Evolutionary conservation across 2,797 vertebrate genomes (phyloP), one percentile per base, ranked within the genome.

Genomic region (Glyptemys insculpta): DNA sequence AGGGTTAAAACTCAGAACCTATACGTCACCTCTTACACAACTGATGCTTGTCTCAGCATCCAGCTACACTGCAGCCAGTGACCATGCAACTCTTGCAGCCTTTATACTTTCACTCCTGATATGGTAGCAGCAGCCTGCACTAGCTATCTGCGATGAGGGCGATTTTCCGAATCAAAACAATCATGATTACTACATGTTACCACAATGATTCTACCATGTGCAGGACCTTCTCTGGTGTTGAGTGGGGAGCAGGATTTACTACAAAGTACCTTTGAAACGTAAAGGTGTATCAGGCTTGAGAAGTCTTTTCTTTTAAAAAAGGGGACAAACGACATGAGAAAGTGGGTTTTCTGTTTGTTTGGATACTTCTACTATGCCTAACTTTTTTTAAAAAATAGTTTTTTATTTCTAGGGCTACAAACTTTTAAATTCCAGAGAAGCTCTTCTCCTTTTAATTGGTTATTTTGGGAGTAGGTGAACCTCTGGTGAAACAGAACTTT

Each of bases 401-500:
- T 92, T 91, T 93, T 37, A 18, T 81, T 87, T 53, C 15, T 41
- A 92, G 49, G 44, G 44, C 79, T 72, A 92, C 90, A 95, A 37
- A 31, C 80, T 90, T 15, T 0, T 52, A 74, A 92, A 12, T 96
- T 96, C n/a, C 92, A 94, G 88, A 94, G 90, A 44, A 68, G 78
- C 29, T 34, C 88, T 96, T 95, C 95, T 87, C 57, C 57, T 62
- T 89, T 94, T 85, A 57, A 90, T 84, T 84, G 80, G n/a, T 95
- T 92, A 54, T 78, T 97, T 93, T 79, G 62, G 86, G 84, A 94
- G 95, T 97, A 96, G 85, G 72, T 1, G 12, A 59, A 94, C 89
- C 80, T 94, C 47, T 78, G 47, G 47, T 34, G 84, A 79, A 94
- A 54, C 82, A 84, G 50, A 94, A 79, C 52, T 44, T 74, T 37